Base-by-base conservation (phyloP, 1,140 invertebrate species). In the Homalodisca vitripennis region DNA sequence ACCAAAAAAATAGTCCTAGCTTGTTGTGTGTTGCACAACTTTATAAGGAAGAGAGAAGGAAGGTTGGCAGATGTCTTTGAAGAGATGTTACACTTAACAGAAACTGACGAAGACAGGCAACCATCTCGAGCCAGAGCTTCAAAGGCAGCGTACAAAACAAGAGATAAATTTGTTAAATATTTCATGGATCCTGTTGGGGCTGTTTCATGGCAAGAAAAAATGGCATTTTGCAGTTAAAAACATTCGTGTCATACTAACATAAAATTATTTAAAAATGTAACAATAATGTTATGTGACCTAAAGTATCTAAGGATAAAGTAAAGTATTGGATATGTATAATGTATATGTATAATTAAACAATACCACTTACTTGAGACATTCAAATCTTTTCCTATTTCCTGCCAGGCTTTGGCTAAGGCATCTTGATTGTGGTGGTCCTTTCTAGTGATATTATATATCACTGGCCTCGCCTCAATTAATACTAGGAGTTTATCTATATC, bases 141-240 rank as follows among this genome's bases (percentile, higher is more conserved):
- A 62, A 62, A 62, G 20, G 57, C 57, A 29, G 57, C 57, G 3
- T 62, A 62, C 30, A 62, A 62, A 27, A 27, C 29, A 6, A 62
- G 57, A 20, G 57, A 62, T 6, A 62, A 30, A 6, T 62, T 10
- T 31, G 30, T 62, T 10, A 3, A 27, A 17, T 62, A 10, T 31
- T 22, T 63, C 70, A 70, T 41, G 65, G 6, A 68, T 73, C 14
- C 51, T 73, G 1, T 76, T 78, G 53, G 64, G 69, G 1, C 57
- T 29, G 57, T 62, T 29, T 27, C 57, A 10, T 62, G 57, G 57
- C 57, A 62, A 30, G 27, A 62, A 13, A 62, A 30, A 30, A 62
- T 62, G 57, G 57, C 57, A 10, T 62, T 62, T 20, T 53, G 48
- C 22, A 53, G 20, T 22, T 53, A 53, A 53, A 41, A 6, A n/a